These are phyloP conservation scores for Hoplostethus atlanticus DNA, from an alignment of 2,797 vertebrate genomes.

Conservation along the genomic window DNA sequence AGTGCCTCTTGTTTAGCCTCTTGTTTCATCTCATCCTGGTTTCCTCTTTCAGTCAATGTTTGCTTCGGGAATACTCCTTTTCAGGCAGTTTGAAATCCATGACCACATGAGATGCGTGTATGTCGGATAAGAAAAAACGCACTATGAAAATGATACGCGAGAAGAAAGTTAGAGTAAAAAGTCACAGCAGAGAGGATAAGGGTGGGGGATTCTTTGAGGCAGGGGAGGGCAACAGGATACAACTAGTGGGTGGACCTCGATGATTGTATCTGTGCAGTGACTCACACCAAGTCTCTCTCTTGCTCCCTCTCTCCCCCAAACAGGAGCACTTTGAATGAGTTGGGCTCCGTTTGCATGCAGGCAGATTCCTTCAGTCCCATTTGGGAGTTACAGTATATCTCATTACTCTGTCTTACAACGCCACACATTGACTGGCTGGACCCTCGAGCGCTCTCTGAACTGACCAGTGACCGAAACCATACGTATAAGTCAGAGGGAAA, in stretches of 20 bases:
- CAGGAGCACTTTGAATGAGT: conserved; percentile 78
- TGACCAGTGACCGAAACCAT: not conserved
- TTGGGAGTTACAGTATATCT: conserved; percentile 1
- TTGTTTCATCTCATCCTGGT: not conserved
- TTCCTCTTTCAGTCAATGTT: conserved; percentile 5
- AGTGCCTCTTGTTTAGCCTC: not conserved
- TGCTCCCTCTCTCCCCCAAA: conserved; percentile 55
- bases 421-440: conserved; percentile 10
- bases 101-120: conserved; percentile 57
- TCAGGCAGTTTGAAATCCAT: conserved; percentile 65
- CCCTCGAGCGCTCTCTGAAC: conserved; percentile 36
- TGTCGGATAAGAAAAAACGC: conserved; percentile 75
- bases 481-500: conserved; percentile 37
- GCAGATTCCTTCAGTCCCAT: conserved; percentile 5
- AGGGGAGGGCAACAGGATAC: conserved; percentile 79
- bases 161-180: conserved; percentile 31
- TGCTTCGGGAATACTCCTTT: conserved; percentile 38
- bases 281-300: conserved; percentile 51
- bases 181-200: conserved; percentile 18
- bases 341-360: conserved; percentile 8
- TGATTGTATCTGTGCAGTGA: conserved; percentile 63
- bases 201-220: conserved; percentile 33
- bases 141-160: conserved; percentile 32
- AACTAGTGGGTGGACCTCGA: conserved; percentile 76
- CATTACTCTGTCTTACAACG: conserved; percentile 36